A percentile compares a stretch with the other conserved stretches of the same genome.
These are phyloP conservation scores for Albula glossodonta DNA, from an alignment of 2,113 vertebrate genomes.

Conservation along the genomic window DNA sequence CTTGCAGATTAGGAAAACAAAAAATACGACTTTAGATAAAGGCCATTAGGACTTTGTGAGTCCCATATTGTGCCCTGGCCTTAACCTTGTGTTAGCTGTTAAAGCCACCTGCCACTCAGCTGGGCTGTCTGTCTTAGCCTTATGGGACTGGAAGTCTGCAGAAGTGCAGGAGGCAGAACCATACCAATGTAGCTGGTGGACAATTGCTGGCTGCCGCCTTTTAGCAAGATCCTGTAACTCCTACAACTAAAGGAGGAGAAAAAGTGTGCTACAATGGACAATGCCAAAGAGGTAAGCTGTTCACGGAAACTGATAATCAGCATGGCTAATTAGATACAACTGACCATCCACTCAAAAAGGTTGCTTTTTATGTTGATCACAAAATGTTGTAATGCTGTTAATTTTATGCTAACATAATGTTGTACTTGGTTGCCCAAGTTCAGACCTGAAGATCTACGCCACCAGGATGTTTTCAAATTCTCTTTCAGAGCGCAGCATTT, in stretches of 20 bases:
- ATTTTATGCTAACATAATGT: neutral
- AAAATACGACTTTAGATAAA: constrained; percentile 28
- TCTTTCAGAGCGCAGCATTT: too few relatives aligned
- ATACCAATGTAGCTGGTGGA: neutral
- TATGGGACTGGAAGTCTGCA: neutral
- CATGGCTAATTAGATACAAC: too few relatives aligned
- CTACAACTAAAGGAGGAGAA: neutral
- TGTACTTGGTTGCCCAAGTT: too few relatives aligned
- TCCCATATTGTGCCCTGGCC: constrained; percentile 48
- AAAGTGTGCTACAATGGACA: neutral
- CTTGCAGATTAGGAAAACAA: constrained; percentile 55
- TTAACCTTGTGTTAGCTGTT: constrained; percentile 21
- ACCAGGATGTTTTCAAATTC: too few relatives aligned
- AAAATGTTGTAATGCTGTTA: neutral
- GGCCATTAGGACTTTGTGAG: constrained; percentile 37
- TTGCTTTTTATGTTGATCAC: neutral
- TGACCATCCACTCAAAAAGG: too few relatives aligned
- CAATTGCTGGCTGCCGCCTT: neutral
- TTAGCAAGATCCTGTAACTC: neutral
- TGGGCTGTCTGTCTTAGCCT: constrained; percentile 1
- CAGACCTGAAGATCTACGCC: too few relatives aligned
- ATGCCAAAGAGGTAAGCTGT: neutral
- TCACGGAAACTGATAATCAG: neutral
- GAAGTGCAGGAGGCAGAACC: neutral
- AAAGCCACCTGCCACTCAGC: constrained; percentile 52